Base-by-base conservation (phyloP, 2,113 vertebrate species). In the Pagrus major region DNA sequence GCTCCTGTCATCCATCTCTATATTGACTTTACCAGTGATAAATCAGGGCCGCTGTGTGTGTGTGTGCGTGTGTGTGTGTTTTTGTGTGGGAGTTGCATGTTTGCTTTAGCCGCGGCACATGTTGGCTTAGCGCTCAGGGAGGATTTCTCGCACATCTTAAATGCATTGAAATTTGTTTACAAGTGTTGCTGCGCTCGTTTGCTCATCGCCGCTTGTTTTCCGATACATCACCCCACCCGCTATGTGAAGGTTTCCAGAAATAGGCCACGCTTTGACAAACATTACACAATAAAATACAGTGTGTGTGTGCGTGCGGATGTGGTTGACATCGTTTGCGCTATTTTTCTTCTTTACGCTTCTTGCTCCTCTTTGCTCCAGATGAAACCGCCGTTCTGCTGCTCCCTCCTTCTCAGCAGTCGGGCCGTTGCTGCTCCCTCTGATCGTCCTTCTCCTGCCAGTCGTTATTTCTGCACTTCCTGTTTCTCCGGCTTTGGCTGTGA, bases 21-120 rank as follows among this genome's bases (percentile, higher is more conserved):
- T 88, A 75, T 86, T 85, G 87, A 91, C 84, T 84, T 47, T 74
- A 69, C 41, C 35, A 21, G 84, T 58, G 81, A 89, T 85, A 86
- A 88, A 88, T 88, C 77, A 74, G 65, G 35, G 61, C 56, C 3
- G 2, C 41, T 64, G 37, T 79, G 67, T 76, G 41, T 63, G 46
- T 35, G 55, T 72, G 59, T 78, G 42, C 47, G 37, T 60, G 44
- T 33, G 54, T 66, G 59, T 29, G 58, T 35, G 52, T 66, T 27
- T 51, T 35, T 23, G 46, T 31, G 51, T 78, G 42, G 42, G 86
- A 51, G 69, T 46, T 70, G 31, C 39, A n/a, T 90, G 71, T 90
- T 81, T 81, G 68, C 37, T 68, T 87, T 80, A 70, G 80, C 52
- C 29, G 23, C 7, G 9, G 68, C 78, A 78, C 82, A 65, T 81